Percentiles rank a stretch among this genome's conserved stretches.
These are phyloP conservation scores for Pristionchus japonicus DNA, from an alignment of 2,888 invertebrate species.

Conservation along the genomic window DNA sequence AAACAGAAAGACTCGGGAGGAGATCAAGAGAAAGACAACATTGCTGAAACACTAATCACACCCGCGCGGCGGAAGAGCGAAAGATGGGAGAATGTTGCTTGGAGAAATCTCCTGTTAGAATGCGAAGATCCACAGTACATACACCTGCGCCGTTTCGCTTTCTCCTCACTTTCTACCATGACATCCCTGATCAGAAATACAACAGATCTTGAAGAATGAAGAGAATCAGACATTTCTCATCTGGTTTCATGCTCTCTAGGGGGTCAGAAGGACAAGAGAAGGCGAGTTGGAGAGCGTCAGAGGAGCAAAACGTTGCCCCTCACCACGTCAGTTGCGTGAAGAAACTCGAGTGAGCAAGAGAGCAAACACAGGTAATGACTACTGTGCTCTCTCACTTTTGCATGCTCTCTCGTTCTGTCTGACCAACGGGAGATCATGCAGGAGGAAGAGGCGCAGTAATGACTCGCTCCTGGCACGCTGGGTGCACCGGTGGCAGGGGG, in stretches of 20 bases:
- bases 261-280: no score
- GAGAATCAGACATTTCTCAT: not conserved
- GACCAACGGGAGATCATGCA: no score
- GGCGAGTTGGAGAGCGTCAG: not conserved
- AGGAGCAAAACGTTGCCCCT: not conserved
- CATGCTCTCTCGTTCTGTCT: no score
- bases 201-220: not conserved
- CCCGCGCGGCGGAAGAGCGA: not conserved
- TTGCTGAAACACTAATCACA: not conserved
- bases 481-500: no score
- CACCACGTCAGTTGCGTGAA: constrained; percentile 9
- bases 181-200: no score
- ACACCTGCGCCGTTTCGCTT: not conserved
- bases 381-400: no score
- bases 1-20: no score
- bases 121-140: constrained; percentile 4
- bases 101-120: not conserved
- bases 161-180: not conserved
- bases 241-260: no score
- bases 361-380: no score
- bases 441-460: not conserved
- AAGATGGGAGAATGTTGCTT: not conserved
- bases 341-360: not conserved
- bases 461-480: not conserved
- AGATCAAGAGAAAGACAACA: not conserved